Base-by-base conservation (phyloP, 2,797 vertebrate genomes). In the Distichodus sexfasciatus region DNA sequence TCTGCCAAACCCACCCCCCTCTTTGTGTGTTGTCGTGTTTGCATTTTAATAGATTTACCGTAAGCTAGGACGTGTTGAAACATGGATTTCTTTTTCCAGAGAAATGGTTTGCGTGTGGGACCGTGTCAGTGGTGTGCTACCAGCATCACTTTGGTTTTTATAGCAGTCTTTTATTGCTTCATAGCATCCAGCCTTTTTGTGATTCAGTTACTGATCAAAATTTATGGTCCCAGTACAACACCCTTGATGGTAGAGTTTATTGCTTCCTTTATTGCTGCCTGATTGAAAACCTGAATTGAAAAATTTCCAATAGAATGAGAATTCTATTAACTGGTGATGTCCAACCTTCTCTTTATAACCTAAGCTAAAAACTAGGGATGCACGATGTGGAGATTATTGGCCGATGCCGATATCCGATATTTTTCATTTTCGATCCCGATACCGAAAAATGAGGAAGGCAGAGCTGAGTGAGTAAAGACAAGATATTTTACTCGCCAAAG, bases 41-140 rank as follows among this genome's bases (percentile, higher is more conserved):
- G 17, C 4, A 4, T 0, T 29, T 8, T 53, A 69, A 35, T 41
- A 40, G 21, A 14, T 50, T 61, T 61, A 54, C 59, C 60, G 21
- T 19, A 17, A 2, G 10, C 46, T 48, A 35, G 33, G 51, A 28
- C 72, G 58, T 61, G 71, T 63, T 62, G 48, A 38, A 48, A 62
- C 54, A 57, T 48, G 19, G 19, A 19, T 6, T 58, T n/a, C n/a
- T n/a, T n/a, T 38, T 74, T 43, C 26, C 15, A n/a, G 14, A 26
- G n/a, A 33, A 43, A 33, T 23, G 5, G 24, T 3, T 38, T 11
- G 28, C 31, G 14, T 47, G 11, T 57, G 17, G 36, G n/a, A 14
- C 23, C 19, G 7, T 48, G 9, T 70, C 50, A 46, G 33, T 48
- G 76, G 35, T 66, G 17, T 66, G 79, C 40, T 67, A 29, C 64